A percentile compares a stretch with the other conserved stretches of the same genome.
Conservation (phyloP, 2,113 vertebrate species). For the Pseudorhombus dupliciocellatus region DNA sequence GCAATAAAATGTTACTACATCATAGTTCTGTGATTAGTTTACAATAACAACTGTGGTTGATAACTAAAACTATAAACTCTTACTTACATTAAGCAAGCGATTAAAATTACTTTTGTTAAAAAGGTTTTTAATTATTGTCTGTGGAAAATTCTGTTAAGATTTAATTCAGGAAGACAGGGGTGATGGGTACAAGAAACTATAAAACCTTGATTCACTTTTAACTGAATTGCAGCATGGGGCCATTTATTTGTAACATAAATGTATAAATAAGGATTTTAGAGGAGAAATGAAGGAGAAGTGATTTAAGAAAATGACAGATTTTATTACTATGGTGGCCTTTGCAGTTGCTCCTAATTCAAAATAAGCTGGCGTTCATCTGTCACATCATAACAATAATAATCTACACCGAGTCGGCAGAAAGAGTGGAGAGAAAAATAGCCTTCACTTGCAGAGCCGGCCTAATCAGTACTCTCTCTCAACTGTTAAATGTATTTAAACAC, state of each 20-base stretch:
- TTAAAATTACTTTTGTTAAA: background rate
- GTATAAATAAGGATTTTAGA: conserved; percentile 19
- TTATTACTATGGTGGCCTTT: conserved; percentile 52
- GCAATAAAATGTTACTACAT: background rate
- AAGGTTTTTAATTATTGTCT: background rate
- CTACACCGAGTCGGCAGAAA: conserved; percentile 58
- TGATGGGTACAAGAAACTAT: background rate
- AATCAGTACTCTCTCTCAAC: conserved; percentile 80
- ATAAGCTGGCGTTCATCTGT: conserved; percentile 64
- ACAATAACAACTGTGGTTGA: background rate
- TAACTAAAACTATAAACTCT: background rate
- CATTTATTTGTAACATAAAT: conserved; percentile 22
- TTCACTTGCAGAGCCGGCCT: conserved; percentile 62
- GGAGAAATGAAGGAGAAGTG: conserved; percentile 44
- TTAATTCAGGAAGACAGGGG: background rate
- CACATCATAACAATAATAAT: conserved; percentile 75
- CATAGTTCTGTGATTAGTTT: background rate
- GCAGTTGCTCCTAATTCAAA: conserved; percentile 61
- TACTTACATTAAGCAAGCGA: background rate
- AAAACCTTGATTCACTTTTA: background rate
- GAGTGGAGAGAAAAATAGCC: conserved; percentile 68
- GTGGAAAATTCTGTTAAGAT: background rate
- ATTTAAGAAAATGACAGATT: conserved; percentile 38
- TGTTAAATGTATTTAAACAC: conserved; percentile 83
- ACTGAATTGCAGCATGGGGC: background rate